Evolutionary conservation across 37 sponge, comb jelly and placozoan species (phyloP).

Genomic region (Hormiphora californensis): DNA sequence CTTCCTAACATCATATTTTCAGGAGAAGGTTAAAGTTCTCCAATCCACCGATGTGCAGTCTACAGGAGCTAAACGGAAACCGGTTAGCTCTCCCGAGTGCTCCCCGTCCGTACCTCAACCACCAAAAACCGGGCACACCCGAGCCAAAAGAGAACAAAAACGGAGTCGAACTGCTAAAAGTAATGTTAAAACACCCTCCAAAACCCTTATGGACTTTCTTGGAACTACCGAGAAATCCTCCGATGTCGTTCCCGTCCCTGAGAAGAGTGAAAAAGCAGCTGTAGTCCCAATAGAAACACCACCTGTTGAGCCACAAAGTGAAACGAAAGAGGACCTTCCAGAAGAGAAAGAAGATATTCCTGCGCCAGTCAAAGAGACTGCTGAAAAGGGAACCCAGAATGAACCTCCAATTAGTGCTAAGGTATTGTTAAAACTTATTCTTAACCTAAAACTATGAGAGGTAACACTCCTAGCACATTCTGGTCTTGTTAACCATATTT

Average conservation of each 20-base stretch:
- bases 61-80: slow-evolving; percentile 10
- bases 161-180: neutral
- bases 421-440: no score
- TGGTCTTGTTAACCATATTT: no score
- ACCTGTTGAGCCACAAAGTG: neutral
- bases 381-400: no score
- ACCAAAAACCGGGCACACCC: slow-evolving; percentile 26
- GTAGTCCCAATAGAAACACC: neutral
- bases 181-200: neutral
- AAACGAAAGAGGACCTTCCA: neutral
- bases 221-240: neutral
- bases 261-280: neutral
- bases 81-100: neutral
- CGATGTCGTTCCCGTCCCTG: neutral
- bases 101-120: slow-evolving; percentile 9
- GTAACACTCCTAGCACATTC: no score
- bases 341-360: neutral
- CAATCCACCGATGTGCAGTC: neutral
- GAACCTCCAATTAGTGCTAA: no score
- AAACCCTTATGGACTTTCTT: slow-evolving; percentile 24
- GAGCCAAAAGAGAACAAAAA: neutral
- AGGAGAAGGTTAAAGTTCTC: neutral
- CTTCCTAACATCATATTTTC: no score
- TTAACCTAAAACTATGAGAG: no score
- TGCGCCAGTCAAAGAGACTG: neutral